These are phyloP conservation scores for Elegia similella DNA, from an alignment of 2,888 invertebrate genomes.

Conservation along the genomic window DNA sequence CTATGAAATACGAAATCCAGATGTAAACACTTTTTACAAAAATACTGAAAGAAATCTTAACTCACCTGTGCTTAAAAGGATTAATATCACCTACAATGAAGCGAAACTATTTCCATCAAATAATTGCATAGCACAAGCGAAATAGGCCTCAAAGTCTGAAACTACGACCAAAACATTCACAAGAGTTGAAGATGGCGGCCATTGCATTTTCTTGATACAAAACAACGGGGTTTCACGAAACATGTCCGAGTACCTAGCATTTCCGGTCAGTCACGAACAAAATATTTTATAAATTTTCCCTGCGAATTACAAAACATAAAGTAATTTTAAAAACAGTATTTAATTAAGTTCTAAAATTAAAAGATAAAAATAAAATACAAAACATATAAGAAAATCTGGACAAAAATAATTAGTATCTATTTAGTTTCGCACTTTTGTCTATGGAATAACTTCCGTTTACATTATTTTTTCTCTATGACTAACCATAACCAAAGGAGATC, in stretches of 20 bases:
- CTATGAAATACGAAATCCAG: slow-evolving; percentile 83
- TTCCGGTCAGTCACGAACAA: slow-evolving; percentile 56
- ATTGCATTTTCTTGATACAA: slow-evolving; percentile 91
- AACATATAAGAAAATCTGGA: neutral
- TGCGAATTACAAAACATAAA: too few species aligned
- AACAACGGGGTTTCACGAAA: slow-evolving; percentile 81
- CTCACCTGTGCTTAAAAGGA: slow-evolving; percentile 63
- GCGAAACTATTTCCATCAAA: slow-evolving; percentile 68
- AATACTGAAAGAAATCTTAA: slow-evolving; percentile 53
- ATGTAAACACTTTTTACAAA: slow-evolving; percentile 88
- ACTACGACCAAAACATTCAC: slow-evolving; percentile 88
- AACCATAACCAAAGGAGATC: neutral
- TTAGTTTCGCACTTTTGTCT: slow-evolving; percentile 22
- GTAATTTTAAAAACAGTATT: neutral
- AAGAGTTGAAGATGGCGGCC: slow-evolving; percentile 93
- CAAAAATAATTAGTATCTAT: neutral
- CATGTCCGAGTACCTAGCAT: slow-evolving; percentile 59
- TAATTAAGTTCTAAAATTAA: neutral
- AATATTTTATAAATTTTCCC: neutral
- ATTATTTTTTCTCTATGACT: slow-evolving; percentile 17
- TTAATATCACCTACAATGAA: slow-evolving; percentile 61
- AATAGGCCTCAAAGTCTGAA: slow-evolving; percentile 72
- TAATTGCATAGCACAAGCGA: slow-evolving; percentile 73
- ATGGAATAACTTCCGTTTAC: slow-evolving; percentile 27
- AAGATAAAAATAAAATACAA: neutral